Base-by-base conservation (phyloP, 2,113 vertebrate species). In the Ptilorrhoa leucosticta region DNA sequence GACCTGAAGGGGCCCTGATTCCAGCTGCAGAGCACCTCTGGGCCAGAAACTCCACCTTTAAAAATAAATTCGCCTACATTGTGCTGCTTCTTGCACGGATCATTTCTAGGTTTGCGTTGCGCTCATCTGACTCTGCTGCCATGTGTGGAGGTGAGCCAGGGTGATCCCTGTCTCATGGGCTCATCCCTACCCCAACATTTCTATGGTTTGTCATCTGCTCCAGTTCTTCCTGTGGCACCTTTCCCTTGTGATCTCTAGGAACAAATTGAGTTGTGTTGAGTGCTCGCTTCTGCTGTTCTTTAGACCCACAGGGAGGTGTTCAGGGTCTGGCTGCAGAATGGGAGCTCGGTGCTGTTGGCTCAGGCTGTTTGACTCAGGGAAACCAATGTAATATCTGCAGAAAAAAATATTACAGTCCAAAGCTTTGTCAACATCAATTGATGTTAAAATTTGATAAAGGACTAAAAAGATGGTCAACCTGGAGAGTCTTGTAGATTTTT, bases 91-190 rank as follows among this genome's bases (percentile, higher is more conserved):
- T 20, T 9, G 15, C 5, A 11, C 0, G 1, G 23, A n/a, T 39
- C 0, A 0, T 35, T 24, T 13, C 24, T 8, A 20, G 35, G 15
- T 4, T 4, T 20, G 57, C 0, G 0, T 48, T 14, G 1, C 0
- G 20, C 30, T 7, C 2, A 1, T 10, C 42, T 13, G 50, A 23
- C 17, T 14, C 28, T 23, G 50, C 60, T 57, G 42, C 60, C 20
- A 2, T 2, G 9, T 6, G 70, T 42, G 66, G 0, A 5, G 45
- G 31, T 13, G 71, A 75, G 26, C 30, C 51, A 11, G 35, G 26
- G 18, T 2, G 16, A 17, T n/a, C 16, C 51, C 13, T 15, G 4
- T 54, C 58, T 56, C 60, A 48, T n/a, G 42, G n/a, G 28, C 30
- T 33, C 69, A n/a, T n/a, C 35, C 35, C 50, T 10, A 6, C 28